Evolutionary conservation across 2,888 invertebrate genomes (phyloP).

Genomic region (Rhagonycha lutea): DNA sequence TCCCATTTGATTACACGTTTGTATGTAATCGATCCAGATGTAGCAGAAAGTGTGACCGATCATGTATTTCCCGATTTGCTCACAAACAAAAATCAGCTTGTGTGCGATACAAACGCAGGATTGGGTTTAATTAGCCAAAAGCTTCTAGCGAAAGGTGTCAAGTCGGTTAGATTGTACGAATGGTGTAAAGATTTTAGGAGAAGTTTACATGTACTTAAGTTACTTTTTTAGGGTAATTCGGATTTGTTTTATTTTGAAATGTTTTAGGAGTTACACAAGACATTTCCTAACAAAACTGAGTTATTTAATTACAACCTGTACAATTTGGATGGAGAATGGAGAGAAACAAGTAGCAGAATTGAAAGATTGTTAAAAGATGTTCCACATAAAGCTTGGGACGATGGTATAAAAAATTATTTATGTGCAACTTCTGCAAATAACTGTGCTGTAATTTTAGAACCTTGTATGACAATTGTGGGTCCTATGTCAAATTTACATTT

Average conservation of each 20-base stretch:
- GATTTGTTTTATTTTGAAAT: conserved; percentile 9
- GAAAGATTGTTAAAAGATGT: conserved; percentile 60
- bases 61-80: conserved; percentile 32
- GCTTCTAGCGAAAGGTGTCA: conserved; percentile 58
- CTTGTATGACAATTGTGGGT: conserved; percentile 64
- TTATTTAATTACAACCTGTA: conserved; percentile 63
- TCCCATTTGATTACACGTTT: conserved; percentile 19
- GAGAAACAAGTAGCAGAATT: conserved; percentile 61
- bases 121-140: conserved; percentile 66
- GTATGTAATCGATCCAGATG: conserved; percentile 30
- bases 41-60: conserved; percentile 27
- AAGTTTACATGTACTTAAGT: conserved; percentile 51
- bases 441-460: conserved; percentile 53
- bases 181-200: conserved; percentile 57
- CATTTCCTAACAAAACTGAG: conserved; percentile 54
- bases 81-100: conserved; percentile 42
- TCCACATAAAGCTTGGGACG: conserved; percentile 53
- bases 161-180: conserved; percentile 65
- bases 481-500: conserved; percentile 61
- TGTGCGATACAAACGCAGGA: conserved; percentile 75
- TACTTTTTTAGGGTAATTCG: not conserved
- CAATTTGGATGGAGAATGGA: conserved; percentile 63
- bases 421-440: not conserved
- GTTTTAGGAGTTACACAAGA: conserved; percentile 51
- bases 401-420: conserved; percentile 51